Evolutionary conservation across 2,888 invertebrate genomes (phyloP).

Genomic region (Cistogaster globosa): DNA sequence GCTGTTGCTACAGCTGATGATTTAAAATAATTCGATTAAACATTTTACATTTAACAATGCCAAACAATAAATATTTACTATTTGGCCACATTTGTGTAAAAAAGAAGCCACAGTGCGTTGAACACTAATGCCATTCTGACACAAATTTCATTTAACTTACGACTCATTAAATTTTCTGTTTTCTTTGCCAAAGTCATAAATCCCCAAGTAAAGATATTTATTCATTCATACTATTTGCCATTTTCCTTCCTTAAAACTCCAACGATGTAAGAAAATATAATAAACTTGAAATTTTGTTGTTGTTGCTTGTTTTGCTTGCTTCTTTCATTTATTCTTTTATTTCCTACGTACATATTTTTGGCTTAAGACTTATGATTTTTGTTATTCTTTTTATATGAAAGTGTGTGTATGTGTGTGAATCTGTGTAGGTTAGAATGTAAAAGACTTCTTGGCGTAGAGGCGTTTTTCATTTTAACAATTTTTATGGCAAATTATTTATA

Average conservation of each 20-base stretch:
- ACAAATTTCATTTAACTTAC: constrained; percentile 73
- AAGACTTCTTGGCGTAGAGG: constrained; percentile 32
- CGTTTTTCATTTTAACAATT: constrained; percentile 41
- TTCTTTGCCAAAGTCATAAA: constrained; percentile 72
- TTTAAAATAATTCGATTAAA: neutral
- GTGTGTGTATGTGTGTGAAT: neutral
- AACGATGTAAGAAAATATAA: constrained; percentile 39
- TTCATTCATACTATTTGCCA: constrained; percentile 19
- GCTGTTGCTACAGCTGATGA: no score
- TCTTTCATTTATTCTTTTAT: neutral
- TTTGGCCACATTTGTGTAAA: neutral
- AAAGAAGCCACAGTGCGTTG: neutral
- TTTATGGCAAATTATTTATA: constrained; percentile 52
- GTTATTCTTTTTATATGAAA: neutral
- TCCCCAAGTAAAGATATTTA: constrained; percentile 47
- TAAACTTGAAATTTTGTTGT: constrained; percentile 55
- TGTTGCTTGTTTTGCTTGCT: neutral
- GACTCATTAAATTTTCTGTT: constrained; percentile 74
- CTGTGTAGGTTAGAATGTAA: neutral
- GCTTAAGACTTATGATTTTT: constrained; percentile 35
- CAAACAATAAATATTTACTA: neutral
- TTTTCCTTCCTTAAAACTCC: constrained; percentile 11
- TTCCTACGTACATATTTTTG: constrained; percentile 13
- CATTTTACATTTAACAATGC: neutral
- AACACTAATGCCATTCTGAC: constrained; percentile 39